Evolutionary conservation across 2,797 vertebrate species (phyloP).

Genomic region (Aulostomus chinensis): DNA sequence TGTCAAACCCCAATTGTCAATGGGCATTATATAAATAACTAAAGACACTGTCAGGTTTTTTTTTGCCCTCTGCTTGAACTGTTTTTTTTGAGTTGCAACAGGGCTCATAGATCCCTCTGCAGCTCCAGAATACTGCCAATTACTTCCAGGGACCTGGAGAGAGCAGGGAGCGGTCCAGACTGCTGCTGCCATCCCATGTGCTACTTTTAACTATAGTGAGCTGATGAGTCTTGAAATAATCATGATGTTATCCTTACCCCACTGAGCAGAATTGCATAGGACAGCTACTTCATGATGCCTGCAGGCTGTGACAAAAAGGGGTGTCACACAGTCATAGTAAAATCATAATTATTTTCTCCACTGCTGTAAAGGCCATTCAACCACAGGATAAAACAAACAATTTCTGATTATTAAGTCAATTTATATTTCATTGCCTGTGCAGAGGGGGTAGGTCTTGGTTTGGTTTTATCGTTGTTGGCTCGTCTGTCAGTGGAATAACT

Average conservation of each 20-base stretch:
- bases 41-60: constrained; percentile 32
- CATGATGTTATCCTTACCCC: constrained; percentile 41
- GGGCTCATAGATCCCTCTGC: constrained; percentile 18
- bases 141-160: constrained; percentile 51
- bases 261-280: constrained; percentile 21
- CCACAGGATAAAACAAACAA: neutral
- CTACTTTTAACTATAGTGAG: constrained; percentile 41
- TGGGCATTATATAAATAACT: constrained; percentile 50
- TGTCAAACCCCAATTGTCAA: constrained; percentile 3
- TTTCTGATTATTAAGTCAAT: constrained; percentile 26
- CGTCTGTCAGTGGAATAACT: no score
- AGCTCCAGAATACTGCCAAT: constrained; percentile 30
- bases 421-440: constrained; percentile 31
- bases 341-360: no score
- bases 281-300: neutral
- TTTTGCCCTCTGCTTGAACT: constrained; percentile 41
- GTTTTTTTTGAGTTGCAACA: constrained; percentile 27
- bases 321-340: no score
- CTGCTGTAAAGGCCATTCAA: neutral
- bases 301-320: neutral
- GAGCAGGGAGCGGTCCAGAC: constrained; percentile 14
- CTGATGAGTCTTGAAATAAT: constrained; percentile 59
- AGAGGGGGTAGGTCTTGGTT: no score
- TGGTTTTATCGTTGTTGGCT: no score
- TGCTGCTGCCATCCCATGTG: constrained; percentile 9